Base-by-base conservation (phyloP, 2,888 invertebrate genomes). In the Synanthedon andrenaeformis region DNA sequence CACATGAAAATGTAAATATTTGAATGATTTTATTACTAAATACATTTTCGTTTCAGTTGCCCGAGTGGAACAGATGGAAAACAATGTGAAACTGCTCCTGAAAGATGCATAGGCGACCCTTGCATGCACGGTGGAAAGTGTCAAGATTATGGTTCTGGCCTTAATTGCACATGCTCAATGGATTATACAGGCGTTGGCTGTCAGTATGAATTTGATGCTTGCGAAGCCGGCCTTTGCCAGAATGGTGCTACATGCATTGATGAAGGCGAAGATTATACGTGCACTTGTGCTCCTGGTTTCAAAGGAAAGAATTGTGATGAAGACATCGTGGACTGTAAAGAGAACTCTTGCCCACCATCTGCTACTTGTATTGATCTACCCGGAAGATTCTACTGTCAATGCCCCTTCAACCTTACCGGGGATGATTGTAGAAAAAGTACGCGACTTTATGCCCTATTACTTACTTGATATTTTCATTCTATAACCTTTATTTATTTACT, bases 71-170 rank as follows among this genome's bases (percentile, higher is more conserved):
- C 97, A 1, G 97, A 97, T 70, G 98, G 98, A 10, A 97, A 98
- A 79, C 94, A 97, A 75, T 98, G 98, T 76, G 97, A 98, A 82
- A 96, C 96, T 0, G 97, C 98, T 0, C 98, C 98, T 3, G 97
- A 98, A 80, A 91, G 98, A 59, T 96, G 96, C 73, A 94, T 96
- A 57, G 96, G 96, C 28, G 93, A 93, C 67, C 96, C 96, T 4
- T 98, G 98, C 74, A 97, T 97, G 95, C 97, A 98, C 69, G 96
- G 94, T 51, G 98, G 98, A 53, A 94, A 94, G 72, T 98, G 98
- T 67, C 96, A 96, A 82, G 98, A 98, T 77, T 98, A 95, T 67
- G 98, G 98, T 5, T 97, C 96, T 0, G 96, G 97, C 2, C 88
- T 98, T 10, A 98, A 98, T 76, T 98, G 98, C 69, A 94, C 97